Conservation (phyloP, 2,113 vertebrate genomes). For the Tautogolabrus adspersus region DNA sequence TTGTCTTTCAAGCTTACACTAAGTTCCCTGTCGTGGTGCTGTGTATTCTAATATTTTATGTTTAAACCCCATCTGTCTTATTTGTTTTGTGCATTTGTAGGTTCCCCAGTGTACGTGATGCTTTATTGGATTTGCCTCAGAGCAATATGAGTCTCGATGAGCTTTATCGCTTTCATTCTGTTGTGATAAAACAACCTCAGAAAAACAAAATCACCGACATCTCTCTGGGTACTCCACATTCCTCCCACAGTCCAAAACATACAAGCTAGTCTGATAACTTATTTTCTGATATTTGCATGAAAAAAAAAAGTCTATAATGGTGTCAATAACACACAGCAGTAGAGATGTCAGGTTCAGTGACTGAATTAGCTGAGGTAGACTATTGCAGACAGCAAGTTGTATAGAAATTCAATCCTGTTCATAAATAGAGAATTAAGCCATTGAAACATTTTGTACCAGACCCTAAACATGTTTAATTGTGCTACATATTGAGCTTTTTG, state of each 20-base stretch:
- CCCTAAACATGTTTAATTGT: too few species aligned
- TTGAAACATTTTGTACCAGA: too few species aligned
- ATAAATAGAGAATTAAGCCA: too few species aligned
- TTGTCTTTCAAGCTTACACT: neutral
- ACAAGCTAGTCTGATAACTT: neutral
- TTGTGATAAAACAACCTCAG: neutral
- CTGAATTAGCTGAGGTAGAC: too few species aligned
- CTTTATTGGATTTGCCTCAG: constrained; percentile 2
- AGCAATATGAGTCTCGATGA: neutral
- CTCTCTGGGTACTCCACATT: neutral
- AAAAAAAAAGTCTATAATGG: too few species aligned
- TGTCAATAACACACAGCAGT: too few species aligned
- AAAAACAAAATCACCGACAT: neutral
- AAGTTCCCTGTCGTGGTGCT: neutral
- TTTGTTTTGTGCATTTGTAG: neutral
- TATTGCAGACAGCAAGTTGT: too few species aligned
- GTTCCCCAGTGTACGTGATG: neutral
- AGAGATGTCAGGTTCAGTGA: too few species aligned
- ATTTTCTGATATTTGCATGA: too few species aligned
- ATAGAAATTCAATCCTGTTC: too few species aligned
- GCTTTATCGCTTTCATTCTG: neutral
- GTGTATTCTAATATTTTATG: neutral
- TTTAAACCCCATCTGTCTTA: neutral
- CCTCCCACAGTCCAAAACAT: neutral
- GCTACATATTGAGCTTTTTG: too few species aligned